A percentile compares a stretch with the other conserved stretches of the same genome.
These are phyloP conservation scores for Cacatua alba DNA, from an alignment of 2,113 vertebrate genomes.

Conservation along the genomic window DNA sequence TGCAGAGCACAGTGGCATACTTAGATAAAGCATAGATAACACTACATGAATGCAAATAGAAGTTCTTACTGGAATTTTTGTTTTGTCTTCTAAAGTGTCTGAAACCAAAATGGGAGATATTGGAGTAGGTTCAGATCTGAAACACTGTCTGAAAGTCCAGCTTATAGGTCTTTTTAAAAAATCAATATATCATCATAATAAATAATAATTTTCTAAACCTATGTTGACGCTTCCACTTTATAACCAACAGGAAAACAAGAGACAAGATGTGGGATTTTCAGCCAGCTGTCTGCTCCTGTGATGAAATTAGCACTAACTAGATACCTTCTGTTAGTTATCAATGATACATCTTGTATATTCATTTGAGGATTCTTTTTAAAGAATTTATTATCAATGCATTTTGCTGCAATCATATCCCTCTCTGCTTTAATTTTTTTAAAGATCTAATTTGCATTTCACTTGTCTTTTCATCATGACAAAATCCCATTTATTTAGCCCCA, in stretches of 20 bases:
- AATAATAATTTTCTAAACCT: background rate
- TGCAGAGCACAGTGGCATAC: background rate
- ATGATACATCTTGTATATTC: background rate
- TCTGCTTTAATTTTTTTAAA: background rate
- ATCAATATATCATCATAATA: background rate
- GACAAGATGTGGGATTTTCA: background rate
- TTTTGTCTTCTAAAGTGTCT: background rate
- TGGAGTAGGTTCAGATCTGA: background rate
- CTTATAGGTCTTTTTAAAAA: background rate
- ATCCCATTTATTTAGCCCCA: background rate
- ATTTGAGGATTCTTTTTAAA: background rate
- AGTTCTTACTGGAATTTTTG: background rate
- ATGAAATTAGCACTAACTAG: slow-evolving; percentile 26
- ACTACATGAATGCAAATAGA: background rate
- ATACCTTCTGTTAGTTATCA: background rate
- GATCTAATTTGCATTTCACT: background rate
- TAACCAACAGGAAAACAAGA: background rate
- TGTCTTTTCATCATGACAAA: background rate
- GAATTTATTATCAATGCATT: background rate
- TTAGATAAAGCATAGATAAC: background rate
- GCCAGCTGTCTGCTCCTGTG: background rate
- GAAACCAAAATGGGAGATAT: background rate
- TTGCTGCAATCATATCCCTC: background rate
- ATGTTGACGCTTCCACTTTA: background rate
- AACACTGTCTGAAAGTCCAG: background rate